Evolutionary conservation across 2,113 vertebrate species (phyloP).

Genomic region (Anhinga rufa): DNA sequence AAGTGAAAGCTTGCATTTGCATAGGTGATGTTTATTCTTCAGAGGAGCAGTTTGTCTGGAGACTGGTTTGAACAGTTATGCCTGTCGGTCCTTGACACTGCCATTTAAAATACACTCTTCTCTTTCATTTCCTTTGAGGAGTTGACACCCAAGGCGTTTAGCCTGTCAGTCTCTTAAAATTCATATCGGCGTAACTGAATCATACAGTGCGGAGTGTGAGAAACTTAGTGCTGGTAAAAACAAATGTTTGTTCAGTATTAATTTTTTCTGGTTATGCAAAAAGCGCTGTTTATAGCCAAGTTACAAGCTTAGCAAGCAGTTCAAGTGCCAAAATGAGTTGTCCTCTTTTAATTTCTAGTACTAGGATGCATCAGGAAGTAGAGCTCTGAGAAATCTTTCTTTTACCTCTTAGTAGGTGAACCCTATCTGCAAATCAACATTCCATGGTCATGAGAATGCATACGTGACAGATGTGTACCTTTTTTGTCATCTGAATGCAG

Average conservation of each 20-base stretch:
- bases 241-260: background rate
- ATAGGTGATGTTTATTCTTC: background rate
- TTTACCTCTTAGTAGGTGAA: background rate
- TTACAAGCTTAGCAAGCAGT: background rate
- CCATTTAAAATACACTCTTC: background rate
- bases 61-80: constrained; percentile 10
- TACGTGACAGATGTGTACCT: background rate
- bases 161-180: background rate
- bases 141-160: background rate
- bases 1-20: background rate
- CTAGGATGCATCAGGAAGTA: background rate
- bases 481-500: background rate
- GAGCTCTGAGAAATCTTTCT: background rate
- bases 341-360: background rate
- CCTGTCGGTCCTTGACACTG: background rate
- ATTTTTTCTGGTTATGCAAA: background rate
- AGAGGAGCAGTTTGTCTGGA: background rate
- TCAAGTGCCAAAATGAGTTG: background rate
- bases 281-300: background rate
- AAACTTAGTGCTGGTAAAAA: background rate
- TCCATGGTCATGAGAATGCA: background rate
- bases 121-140: background rate
- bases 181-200: background rate
- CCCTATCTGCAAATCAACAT: background rate
- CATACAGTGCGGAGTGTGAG: background rate